Evolutionary conservation across 2,797 vertebrate genomes (phyloP).

Genomic region (Pristis pectinata): DNA sequence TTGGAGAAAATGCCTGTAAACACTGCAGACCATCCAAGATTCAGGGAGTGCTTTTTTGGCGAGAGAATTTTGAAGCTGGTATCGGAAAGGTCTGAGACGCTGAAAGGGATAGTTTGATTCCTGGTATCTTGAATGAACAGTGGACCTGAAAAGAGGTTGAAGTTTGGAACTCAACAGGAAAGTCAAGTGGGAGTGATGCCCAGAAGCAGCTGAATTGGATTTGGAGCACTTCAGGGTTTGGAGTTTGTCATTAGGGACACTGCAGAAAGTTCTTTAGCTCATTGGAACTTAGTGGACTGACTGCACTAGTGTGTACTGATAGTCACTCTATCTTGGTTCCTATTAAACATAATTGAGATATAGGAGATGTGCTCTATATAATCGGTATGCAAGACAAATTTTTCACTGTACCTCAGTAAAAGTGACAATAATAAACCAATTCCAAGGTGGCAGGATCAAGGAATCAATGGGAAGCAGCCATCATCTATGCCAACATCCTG

Average conservation of each 20-base stretch:
- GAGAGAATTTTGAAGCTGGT: background rate
- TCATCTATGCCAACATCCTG: too few relatives aligned
- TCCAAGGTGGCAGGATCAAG: too few relatives aligned
- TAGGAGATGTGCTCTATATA: too few relatives aligned
- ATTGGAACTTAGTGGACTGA: background rate
- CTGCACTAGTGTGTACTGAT: too few relatives aligned
- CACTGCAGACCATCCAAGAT: background rate
- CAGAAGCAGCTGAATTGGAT: background rate
- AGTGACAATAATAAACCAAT: too few relatives aligned
- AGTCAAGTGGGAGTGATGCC: too few relatives aligned
- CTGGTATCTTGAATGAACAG: background rate
- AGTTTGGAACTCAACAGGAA: background rate
- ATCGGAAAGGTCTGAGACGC: background rate
- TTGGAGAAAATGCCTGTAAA: background rate
- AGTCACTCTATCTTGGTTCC: too few relatives aligned
- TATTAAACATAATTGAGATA: too few relatives aligned
- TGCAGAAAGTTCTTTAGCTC: background rate
- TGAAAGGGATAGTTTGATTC: background rate
- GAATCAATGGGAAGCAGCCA: too few relatives aligned
- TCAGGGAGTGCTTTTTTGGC: background rate
- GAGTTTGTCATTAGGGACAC: background rate
- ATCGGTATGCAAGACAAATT: too few relatives aligned
- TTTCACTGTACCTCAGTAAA: too few relatives aligned
- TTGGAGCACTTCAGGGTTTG: background rate
- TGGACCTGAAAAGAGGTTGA: background rate